Evolutionary conservation across 1,140 invertebrate species (phyloP).

Genomic region (Lineus longissimus): DNA sequence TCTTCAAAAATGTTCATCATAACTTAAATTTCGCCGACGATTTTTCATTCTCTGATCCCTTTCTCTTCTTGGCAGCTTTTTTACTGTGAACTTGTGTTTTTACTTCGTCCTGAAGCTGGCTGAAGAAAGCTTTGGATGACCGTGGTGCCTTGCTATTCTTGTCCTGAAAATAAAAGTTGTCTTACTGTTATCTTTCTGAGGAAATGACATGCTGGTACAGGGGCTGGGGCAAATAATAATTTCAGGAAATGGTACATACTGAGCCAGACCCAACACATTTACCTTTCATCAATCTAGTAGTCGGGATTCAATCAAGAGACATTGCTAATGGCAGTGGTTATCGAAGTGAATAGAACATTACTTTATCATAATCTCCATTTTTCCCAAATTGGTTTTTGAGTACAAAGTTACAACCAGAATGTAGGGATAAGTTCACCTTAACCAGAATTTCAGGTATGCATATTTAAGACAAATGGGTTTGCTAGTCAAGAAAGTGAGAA

Average conservation of each 20-base stretch:
- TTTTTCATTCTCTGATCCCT: constrained; percentile 2
- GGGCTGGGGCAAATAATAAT: not conserved
- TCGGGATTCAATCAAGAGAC: not conserved
- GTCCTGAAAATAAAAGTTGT: not conserved
- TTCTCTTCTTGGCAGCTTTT: constrained; percentile 4
- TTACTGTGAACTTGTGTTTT: constrained; percentile 16
- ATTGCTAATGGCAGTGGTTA: not conserved
- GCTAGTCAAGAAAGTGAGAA: not conserved
- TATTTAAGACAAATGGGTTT: too few relatives aligned
- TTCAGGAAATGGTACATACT: not conserved
- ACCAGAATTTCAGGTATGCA: too few relatives aligned
- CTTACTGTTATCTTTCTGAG: too few relatives aligned
- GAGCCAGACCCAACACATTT: not conserved
- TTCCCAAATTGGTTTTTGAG: too few relatives aligned
- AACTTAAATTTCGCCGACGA: constrained; percentile 13
- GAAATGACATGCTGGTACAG: too few relatives aligned
- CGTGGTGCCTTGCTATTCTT: constrained; percentile 59
- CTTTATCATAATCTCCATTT: too few relatives aligned
- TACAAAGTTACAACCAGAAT: too few relatives aligned
- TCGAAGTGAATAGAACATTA: too few relatives aligned
- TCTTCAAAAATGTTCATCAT: not conserved
- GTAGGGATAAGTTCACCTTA: too few relatives aligned
- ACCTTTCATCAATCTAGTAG: not conserved
- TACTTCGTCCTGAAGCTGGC: constrained; percentile 73
- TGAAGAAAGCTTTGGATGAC: constrained; percentile 79